Conservation (phyloP, 2,888 invertebrate genomes). For the Dichetophora obliterata region DNA sequence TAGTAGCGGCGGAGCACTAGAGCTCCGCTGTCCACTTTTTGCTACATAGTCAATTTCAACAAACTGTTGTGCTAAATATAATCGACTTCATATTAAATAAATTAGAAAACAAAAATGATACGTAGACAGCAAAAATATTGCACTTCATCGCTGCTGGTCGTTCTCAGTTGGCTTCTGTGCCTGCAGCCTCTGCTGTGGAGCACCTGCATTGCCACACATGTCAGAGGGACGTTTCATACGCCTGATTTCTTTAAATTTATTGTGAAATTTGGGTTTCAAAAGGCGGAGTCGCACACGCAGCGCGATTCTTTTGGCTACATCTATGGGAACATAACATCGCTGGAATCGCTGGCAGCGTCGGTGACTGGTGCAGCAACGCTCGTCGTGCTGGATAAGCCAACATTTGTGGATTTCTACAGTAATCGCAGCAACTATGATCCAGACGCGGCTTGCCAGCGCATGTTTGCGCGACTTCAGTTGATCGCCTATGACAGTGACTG, state of each 20-base stretch:
- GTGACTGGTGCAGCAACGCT: constrained; percentile 79
- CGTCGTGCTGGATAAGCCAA: constrained; percentile 89
- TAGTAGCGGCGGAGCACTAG: not conserved
- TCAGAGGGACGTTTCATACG: constrained; percentile 76
- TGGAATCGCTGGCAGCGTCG: constrained; percentile 66
- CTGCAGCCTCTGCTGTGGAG: constrained; percentile 30
- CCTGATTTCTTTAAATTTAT: constrained; percentile 90
- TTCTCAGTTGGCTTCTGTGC: constrained; percentile 28
- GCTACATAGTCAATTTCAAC: not conserved
- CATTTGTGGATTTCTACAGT: constrained; percentile 91
- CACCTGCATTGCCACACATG: constrained; percentile 70
- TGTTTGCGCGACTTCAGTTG: constrained; percentile 87
- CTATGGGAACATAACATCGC: constrained; percentile 92
- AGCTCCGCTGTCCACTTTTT: not conserved
- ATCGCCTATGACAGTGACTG: constrained; percentile 89
- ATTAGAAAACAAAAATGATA: constrained; percentile 8
- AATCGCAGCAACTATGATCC: constrained; percentile 80
- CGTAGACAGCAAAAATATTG: not conserved
- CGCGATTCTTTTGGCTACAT: constrained; percentile 94
- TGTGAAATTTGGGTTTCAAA: constrained; percentile 96
- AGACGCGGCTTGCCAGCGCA: constrained; percentile 82
- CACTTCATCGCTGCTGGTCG: not conserved
- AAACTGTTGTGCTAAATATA: not conserved
- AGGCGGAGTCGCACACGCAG: constrained; percentile 88
- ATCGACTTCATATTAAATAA: not conserved